A percentile compares a stretch with the other conserved stretches of the same genome.
phyloP scores from a whole-genome alignment of 2,113 vertebrate genomes.

The Dascyllus trimaculatus region DNA sequence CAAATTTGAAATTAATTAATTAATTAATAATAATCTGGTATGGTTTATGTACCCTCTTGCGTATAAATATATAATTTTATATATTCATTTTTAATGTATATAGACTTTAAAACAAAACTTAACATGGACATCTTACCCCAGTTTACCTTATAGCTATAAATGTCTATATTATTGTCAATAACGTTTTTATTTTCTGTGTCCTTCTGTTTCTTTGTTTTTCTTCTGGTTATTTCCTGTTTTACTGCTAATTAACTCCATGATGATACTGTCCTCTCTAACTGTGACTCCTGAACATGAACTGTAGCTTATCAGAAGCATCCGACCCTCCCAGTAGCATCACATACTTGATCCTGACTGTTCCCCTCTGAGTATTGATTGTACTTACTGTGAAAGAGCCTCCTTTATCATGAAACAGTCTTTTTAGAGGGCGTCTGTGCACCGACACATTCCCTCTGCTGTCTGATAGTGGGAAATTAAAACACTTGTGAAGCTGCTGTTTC shows the following conservation, averaged over 20 bases:
- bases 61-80: too few relatives aligned
- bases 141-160: too few relatives aligned
- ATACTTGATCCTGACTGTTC: neutral
- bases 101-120: too few relatives aligned
- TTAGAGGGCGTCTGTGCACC: neutral
- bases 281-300: neutral
- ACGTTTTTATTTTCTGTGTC: too few relatives aligned
- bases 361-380: neutral
- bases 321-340: neutral
- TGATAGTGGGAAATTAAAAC: neutral
- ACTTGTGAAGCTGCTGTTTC: constrained; percentile 14
- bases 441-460: constrained; percentile 3
- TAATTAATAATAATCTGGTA: too few relatives aligned
- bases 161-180: too few relatives aligned
- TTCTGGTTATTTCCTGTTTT: too few relatives aligned
- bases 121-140: too few relatives aligned
- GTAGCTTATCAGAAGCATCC: neutral
- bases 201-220: neutral
- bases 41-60: too few relatives aligned
- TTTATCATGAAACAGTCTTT: neutral
- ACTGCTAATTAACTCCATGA: neutral
- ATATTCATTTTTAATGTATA: too few relatives aligned
- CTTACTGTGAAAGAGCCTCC: neutral
- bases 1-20: too few relatives aligned
- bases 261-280: neutral